These are phyloP conservation scores for Chaenocephalus aceratus DNA, from an alignment of 2,113 vertebrate genomes.

Conservation along the genomic window DNA sequence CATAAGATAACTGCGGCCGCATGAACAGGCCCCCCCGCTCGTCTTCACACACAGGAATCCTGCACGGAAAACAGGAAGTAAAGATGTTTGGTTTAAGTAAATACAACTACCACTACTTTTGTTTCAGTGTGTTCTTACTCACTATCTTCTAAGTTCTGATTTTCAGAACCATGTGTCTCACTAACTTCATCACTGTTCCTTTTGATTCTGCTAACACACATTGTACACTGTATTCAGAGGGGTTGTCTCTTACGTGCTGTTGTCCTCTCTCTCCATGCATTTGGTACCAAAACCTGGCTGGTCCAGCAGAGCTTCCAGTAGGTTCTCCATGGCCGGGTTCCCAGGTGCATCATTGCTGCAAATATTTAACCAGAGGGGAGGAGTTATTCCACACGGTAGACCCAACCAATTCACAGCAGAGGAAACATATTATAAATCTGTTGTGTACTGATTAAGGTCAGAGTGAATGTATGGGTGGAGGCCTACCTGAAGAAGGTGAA, in stretches of 20 bases:
- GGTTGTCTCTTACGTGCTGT: slow-evolving; percentile 66
- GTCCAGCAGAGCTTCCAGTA: slow-evolving; percentile 84
- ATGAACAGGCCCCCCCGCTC: slow-evolving; percentile 60
- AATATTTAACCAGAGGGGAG: slow-evolving; percentile 5
- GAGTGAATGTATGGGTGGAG: background rate
- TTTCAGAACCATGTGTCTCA: background rate
- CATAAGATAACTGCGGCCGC: slow-evolving; percentile 62
- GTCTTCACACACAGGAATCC: slow-evolving; percentile 57
- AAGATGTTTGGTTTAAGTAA: too few relatives aligned
- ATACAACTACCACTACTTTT: background rate
- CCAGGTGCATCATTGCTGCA: slow-evolving; percentile 86
- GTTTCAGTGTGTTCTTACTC: background rate
- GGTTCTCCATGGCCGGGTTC: slow-evolving; percentile 57
- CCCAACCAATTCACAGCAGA: background rate
- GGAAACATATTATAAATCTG: background rate
- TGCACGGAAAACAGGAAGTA: slow-evolving; percentile 6
- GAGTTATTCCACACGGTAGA: background rate
- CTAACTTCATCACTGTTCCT: background rate
- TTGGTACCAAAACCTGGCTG: slow-evolving; percentile 86
- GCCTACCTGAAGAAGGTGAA: slow-evolving; percentile 92
- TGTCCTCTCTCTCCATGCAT: slow-evolving; percentile 72
- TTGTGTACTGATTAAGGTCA: background rate
- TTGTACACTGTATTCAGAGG: background rate
- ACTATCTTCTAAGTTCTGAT: background rate
- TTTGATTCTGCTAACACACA: slow-evolving; percentile 3